These are phyloP conservation scores for Percopsis transmontana DNA, from an alignment of 2,113 vertebrate species.

Conservation along the genomic window DNA sequence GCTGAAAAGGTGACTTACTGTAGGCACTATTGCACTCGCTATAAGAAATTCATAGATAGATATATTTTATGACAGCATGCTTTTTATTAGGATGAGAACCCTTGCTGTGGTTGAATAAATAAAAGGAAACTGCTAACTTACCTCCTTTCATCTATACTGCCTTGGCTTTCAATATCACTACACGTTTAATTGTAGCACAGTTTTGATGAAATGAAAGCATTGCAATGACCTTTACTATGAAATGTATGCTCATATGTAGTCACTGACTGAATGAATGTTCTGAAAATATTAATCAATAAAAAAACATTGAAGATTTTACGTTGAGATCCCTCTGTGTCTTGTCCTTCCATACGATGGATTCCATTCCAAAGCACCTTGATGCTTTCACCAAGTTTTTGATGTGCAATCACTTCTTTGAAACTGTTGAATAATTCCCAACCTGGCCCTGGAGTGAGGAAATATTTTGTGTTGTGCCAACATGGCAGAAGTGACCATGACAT, in stretches of 20 bases:
- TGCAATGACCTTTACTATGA: slow-evolving; percentile 29
- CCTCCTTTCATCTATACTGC: slow-evolving; percentile 30
- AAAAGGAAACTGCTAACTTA: slow-evolving; percentile 45
- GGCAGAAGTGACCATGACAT: slow-evolving; percentile 48
- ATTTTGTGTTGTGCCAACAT: slow-evolving; percentile 33
- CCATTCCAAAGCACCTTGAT: background rate
- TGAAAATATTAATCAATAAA: slow-evolving; percentile 19
- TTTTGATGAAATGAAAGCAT: slow-evolving; percentile 31
- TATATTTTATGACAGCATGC: slow-evolving; percentile 60
- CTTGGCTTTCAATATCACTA: slow-evolving; percentile 43
- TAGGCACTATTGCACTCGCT: slow-evolving; percentile 47
- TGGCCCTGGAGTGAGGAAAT: slow-evolving; percentile 33
- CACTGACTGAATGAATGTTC: slow-evolving; percentile 29
- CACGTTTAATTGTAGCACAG: slow-evolving; percentile 38
- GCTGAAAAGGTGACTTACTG: slow-evolving; percentile 30
- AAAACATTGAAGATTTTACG: slow-evolving; percentile 21
- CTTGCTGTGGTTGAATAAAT: slow-evolving; percentile 39
- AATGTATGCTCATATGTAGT: slow-evolving; percentile 25
- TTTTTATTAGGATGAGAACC: slow-evolving; percentile 48
- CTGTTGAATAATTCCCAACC: slow-evolving; percentile 21
- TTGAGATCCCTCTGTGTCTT: slow-evolving; percentile 19
- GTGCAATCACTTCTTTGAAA: background rate
- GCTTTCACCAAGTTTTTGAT: no score
- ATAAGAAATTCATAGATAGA: slow-evolving; percentile 32
- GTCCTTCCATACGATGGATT: background rate